Evolutionary conservation across 1,140 invertebrate genomes (phyloP).

Genomic region (Psix sp.): DNA sequence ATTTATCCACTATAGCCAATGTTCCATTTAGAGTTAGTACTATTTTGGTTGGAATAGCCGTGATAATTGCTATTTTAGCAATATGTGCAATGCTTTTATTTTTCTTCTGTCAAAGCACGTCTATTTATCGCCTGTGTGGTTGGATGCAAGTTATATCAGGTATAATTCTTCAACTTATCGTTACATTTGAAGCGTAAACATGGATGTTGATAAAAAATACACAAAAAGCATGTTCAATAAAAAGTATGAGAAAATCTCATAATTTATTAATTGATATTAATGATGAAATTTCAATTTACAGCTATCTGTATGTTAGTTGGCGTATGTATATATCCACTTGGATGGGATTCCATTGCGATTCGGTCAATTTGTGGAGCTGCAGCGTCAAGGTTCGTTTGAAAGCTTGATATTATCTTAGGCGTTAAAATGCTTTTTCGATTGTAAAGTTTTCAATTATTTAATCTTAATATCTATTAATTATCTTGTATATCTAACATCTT

Average conservation of each 20-base stretch:
- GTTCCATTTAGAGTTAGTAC: constrained; percentile 89
- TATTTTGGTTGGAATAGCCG: constrained; percentile 90
- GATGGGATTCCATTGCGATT: constrained; percentile 91
- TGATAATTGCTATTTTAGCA: constrained; percentile 88
- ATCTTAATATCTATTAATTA: no score
- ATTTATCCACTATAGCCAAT: constrained; percentile 88
- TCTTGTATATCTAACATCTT: no score
- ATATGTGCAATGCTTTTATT: constrained; percentile 94
- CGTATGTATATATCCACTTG: constrained; percentile 93
- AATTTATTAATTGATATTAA: not conserved
- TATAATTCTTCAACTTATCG: constrained; percentile 70
- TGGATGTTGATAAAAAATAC: no score
- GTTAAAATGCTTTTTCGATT: no score
- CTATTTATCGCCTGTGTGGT: constrained; percentile 94
- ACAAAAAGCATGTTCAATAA: no score
- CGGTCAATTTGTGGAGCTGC: constrained; percentile 90
- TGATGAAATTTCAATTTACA: constrained; percentile 72
- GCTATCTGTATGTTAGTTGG: constrained; percentile 89
- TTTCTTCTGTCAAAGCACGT: constrained; percentile 95
- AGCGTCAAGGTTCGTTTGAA: constrained; percentile 80
- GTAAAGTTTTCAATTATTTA: no score
- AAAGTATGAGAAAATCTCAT: no score
- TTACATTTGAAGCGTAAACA: no score
- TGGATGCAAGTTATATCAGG: constrained; percentile 96
- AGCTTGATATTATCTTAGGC: no score